These are phyloP conservation scores for Diaphora mendica DNA, from an alignment of 2,888 invertebrate genomes.

Conservation along the genomic window DNA sequence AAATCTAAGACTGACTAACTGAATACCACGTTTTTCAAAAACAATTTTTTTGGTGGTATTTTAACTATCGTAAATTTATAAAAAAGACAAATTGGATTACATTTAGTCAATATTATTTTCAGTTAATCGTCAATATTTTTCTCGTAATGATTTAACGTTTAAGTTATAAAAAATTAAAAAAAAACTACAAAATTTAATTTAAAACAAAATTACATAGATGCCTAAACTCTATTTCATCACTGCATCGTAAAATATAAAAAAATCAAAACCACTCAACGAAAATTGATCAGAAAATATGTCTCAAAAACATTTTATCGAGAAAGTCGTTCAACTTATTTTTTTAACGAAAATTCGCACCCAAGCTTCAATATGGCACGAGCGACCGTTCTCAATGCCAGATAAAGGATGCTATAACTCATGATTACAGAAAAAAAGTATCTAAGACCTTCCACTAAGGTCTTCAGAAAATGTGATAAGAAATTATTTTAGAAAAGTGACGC, in stretches of 20 bases:
- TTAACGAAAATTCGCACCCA: constrained; percentile 14
- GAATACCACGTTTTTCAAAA: no score
- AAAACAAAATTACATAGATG: not conserved
- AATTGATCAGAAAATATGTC: constrained; percentile 10
- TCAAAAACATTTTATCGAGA: constrained; percentile 17
- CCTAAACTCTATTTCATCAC: not conserved
- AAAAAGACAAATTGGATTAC: no score
- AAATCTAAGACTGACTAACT: no score
- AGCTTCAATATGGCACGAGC: constrained; percentile 19
- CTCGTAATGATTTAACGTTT: no score
- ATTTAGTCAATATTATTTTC: no score
- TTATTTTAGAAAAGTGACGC: not conserved
- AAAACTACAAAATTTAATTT: no score
- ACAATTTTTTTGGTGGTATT: no score
- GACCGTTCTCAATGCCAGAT: constrained; percentile 27
- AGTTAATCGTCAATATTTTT: no score
- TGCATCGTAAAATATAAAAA: constrained; percentile 6
- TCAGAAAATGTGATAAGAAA: constrained; percentile 7
- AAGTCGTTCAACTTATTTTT: constrained; percentile 10
- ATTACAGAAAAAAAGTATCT: constrained; percentile 26
- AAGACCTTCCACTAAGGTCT: constrained; percentile 15
- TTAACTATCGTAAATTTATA: no score
- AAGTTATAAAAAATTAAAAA: no score
- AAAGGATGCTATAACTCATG: constrained; percentile 37
- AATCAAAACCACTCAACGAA: constrained; percentile 1